Evolutionary conservation across 2,888 invertebrate genomes (phyloP).

Genomic region (Ennomos erosarius): DNA sequence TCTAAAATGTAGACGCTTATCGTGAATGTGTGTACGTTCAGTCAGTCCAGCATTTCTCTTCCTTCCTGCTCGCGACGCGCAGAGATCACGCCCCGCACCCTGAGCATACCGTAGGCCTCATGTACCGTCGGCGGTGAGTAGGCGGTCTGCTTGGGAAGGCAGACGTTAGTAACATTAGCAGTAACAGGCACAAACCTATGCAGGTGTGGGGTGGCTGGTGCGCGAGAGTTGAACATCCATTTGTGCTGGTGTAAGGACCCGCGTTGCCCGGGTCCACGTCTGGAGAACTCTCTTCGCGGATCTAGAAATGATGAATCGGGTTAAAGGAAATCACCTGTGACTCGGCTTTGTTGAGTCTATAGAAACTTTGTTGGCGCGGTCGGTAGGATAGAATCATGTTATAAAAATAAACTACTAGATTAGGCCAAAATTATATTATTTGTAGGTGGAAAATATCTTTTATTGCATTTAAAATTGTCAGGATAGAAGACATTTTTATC

Average conservation of each 20-base stretch:
- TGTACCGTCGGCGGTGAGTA: slow-evolving; percentile 2
- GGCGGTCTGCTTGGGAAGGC: slow-evolving; percentile 63
- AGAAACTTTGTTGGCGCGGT: no score
- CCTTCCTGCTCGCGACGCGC: slow-evolving; percentile 7
- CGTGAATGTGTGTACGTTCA: background rate
- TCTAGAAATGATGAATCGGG: slow-evolving; percentile 50
- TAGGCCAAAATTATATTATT: no score
- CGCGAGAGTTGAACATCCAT: slow-evolving; percentile 69
- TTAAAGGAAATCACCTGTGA: no score
- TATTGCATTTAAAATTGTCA: no score
- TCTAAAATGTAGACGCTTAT: background rate
- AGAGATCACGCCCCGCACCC: slow-evolving; percentile 21
- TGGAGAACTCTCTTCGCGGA: slow-evolving; percentile 71
- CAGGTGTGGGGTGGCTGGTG: slow-evolving; percentile 66
- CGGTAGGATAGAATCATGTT: no score
- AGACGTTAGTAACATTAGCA: slow-evolving; percentile 69
- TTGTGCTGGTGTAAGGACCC: slow-evolving; percentile 53
- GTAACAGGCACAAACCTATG: slow-evolving; percentile 82
- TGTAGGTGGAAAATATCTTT: no score
- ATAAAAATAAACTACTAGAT: no score
- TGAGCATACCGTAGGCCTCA: slow-evolving; percentile 9
- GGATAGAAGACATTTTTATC: no score
- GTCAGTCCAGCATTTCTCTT: slow-evolving; percentile 5
- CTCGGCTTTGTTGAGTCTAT: no score
- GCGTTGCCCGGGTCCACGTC: slow-evolving; percentile 50